Base-by-base conservation (phyloP, 2,113 vertebrate species). In the Nicator chloris region DNA sequence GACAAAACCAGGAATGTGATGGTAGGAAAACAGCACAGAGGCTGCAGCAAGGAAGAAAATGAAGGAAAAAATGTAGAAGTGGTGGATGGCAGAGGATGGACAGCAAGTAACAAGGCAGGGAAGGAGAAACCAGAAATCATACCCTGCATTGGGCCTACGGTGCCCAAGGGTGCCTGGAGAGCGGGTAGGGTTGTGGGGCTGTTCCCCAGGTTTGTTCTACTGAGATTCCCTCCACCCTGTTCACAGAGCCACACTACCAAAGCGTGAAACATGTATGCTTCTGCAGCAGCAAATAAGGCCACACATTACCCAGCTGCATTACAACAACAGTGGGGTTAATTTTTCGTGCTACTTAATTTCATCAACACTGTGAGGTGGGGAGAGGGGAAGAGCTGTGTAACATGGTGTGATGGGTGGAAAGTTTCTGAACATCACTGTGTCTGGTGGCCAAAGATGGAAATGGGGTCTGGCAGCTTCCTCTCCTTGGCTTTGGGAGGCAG, bases 281-380 rank as follows among this genome's bases (percentile, higher is more conserved):
- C 53, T 51, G 50, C 7, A 71, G 69, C 44, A 81, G 40, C 56
- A 96, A 63, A 78, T 7, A 49, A 75, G 19, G 51, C 44, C 63
- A 50, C 45, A 30, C 8, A 3, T 50, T 42, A 57, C 35, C 42
- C 30, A 64, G 35, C 14, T 71, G 60, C 21, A 40, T 66, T 68
- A 21, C 79, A 90, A 70, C 53, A 80, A 39, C 13, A 1, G 30
- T 8, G 56, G 82, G 76, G 82, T 94, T 96, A 90, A 94, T 75
- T 90, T 83, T 82, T 81, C 21, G 11, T 44, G n/a, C 24, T 88
- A 19, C 61, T 92, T 94, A 92, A 95, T 93, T 81, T 90, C 78
- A 69, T 33, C 27, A 70, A 5, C 51, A 33, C 63, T 33, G 28
- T 50, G 68, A 72, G 68, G 64, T 91, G 88, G 63, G 59, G 60